Evolutionary conservation across 2,888 invertebrate genomes (phyloP).

Genomic region (Leptopilina drosophilae): DNA sequence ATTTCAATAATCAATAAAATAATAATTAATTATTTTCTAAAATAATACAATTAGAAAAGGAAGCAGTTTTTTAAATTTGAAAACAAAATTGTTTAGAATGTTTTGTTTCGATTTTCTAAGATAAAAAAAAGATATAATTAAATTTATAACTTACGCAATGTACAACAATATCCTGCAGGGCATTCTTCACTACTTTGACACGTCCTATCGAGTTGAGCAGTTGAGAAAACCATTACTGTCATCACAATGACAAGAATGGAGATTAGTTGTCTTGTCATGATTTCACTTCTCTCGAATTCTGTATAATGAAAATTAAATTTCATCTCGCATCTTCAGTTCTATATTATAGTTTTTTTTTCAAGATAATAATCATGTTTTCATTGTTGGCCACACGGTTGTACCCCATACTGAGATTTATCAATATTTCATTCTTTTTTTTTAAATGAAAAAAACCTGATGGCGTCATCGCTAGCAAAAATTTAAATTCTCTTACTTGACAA

Average conservation of each 20-base stretch:
- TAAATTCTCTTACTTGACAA: slow-evolving; percentile 16
- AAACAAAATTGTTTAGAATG: not conserved
- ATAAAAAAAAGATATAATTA: slow-evolving; percentile 22
- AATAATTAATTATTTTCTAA: not conserved
- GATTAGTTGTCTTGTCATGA: slow-evolving; percentile 35
- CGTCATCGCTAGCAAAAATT: slow-evolving; percentile 6
- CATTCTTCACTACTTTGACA: slow-evolving; percentile 63
- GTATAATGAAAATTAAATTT: slow-evolving; percentile 18
- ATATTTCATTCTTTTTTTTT: slow-evolving; percentile 5
- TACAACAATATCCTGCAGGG: slow-evolving; percentile 61
- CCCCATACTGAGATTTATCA: not conserved
- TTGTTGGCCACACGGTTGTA: not conserved
- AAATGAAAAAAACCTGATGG: not conserved
- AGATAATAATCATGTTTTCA: not conserved
- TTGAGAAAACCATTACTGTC: slow-evolving; percentile 36
- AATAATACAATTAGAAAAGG: not conserved
- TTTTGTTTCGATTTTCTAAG: not conserved
- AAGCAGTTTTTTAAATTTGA: not conserved
- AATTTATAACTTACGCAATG: slow-evolving; percentile 59
- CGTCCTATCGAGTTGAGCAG: slow-evolving; percentile 39
- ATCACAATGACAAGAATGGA: slow-evolving; percentile 32
- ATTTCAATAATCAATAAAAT: not conserved
- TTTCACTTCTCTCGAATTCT: slow-evolving; percentile 31
- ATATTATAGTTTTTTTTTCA: not conserved
- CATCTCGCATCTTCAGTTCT: not conserved